phyloP scores from a whole-genome alignment of 2,797 vertebrate species.

The Furcifer pardalis region DNA sequence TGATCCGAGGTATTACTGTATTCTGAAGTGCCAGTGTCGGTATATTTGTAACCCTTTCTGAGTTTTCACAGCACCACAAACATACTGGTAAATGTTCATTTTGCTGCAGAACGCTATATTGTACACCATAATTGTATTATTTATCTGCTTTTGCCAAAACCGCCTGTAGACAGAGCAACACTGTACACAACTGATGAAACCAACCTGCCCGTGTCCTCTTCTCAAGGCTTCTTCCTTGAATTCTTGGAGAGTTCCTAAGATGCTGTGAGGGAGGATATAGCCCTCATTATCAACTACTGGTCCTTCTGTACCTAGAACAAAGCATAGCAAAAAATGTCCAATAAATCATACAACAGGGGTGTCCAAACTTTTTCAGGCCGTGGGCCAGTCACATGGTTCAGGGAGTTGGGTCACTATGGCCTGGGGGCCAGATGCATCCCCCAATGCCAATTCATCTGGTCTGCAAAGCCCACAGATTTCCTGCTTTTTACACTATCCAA shows the following conservation, averaged over 20 bases:
- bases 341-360: not conserved
- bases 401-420: too few relatives aligned
- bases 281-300: slow-evolving; percentile 69
- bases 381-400: too few relatives aligned
- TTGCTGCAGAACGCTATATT: slow-evolving; percentile 9
- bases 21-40: not conserved
- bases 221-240: slow-evolving; percentile 82
- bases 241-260: slow-evolving; percentile 87
- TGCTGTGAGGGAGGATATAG: slow-evolving; percentile 86
- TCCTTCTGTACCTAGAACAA: slow-evolving; percentile 67
- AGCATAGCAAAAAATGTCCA: not conserved
- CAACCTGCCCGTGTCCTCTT: slow-evolving; percentile 82
- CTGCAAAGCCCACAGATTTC: too few relatives aligned
- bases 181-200: not conserved
- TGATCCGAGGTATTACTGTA: too few relatives aligned
- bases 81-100: not conserved
- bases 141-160: not conserved
- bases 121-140: slow-evolving; percentile 9
- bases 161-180: slow-evolving; percentile 15
- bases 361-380: too few relatives aligned
- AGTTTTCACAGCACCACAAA: slow-evolving; percentile 17
- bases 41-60: not conserved
- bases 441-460: too few relatives aligned
- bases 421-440: too few relatives aligned
- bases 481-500: too few relatives aligned